These are phyloP conservation scores for Isoperla grammatica DNA, from an alignment of 2,888 invertebrate species.

Conservation along the genomic window DNA sequence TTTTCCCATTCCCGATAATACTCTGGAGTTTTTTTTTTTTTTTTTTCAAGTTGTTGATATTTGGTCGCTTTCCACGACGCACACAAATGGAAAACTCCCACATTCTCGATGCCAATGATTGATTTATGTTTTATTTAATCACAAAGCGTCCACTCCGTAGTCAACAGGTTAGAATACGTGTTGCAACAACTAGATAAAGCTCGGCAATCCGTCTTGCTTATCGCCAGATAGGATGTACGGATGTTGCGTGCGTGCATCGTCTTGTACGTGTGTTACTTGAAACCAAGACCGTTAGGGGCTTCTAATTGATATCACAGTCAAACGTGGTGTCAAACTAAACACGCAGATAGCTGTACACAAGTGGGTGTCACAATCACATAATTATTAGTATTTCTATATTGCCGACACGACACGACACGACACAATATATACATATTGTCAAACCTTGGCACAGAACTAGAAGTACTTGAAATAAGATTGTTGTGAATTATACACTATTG, in stretches of 20 bases:
- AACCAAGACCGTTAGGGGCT: too few species aligned
- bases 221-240: background rate
- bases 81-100: background rate
- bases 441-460: too few species aligned
- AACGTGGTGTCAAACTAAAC: too few species aligned
- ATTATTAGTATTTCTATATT: too few species aligned
- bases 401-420: too few species aligned
- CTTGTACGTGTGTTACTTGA: background rate
- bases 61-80: background rate
- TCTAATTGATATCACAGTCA: too few species aligned
- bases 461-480: too few species aligned
- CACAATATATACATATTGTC: too few species aligned
- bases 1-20: constrained; percentile 1
- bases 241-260: background rate
- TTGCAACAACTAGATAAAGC: too few species aligned
- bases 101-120: constrained; percentile 1
- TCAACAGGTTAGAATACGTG: constrained; percentile 6
- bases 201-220: background rate
- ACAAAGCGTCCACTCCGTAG: background rate
- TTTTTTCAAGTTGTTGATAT: constrained; percentile 11
- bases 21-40: constrained; percentile 6
- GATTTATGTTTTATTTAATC: constrained; percentile 14
- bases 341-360: too few species aligned
- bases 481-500: too few species aligned
- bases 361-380: too few species aligned